phyloP scores from a whole-genome alignment of 2,888 invertebrate species.

The Macaria notata region DNA sequence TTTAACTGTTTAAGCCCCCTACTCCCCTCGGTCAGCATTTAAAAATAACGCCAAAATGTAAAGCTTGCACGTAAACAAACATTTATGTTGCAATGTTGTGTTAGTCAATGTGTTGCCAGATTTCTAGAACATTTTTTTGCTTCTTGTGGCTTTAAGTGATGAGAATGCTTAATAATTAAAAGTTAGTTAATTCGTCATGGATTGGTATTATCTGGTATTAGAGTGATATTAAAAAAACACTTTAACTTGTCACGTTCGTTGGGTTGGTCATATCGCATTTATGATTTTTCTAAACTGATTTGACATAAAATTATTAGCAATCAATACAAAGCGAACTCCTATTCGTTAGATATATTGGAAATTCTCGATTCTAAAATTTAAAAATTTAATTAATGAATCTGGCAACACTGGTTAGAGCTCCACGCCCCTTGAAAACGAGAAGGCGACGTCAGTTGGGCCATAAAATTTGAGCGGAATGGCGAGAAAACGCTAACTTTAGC shows the following conservation, averaged over 20 bases:
- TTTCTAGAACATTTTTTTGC: background rate
- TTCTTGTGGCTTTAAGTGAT: too few species aligned
- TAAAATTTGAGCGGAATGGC: slow-evolving; percentile 50
- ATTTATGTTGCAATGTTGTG: slow-evolving; percentile 27
- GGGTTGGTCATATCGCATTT: too few species aligned
- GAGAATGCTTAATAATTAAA: too few species aligned
- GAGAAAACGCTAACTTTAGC: slow-evolving; percentile 37
- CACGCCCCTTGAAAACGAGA: slow-evolving; percentile 1
- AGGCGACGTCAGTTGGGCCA: slow-evolving; percentile 26
- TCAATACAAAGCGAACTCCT: too few species aligned
- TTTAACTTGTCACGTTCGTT: too few species aligned
- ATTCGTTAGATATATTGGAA: too few species aligned
- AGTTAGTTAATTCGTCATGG: too few species aligned
- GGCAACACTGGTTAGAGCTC: slow-evolving; percentile 14
- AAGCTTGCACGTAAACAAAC: slow-evolving; percentile 31
- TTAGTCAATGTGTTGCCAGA: slow-evolving; percentile 18
- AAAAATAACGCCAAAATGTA: slow-evolving; percentile 35
- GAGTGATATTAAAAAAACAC: too few species aligned
- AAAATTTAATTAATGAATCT: background rate
- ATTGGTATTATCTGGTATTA: too few species aligned
- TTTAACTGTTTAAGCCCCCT: slow-evolving; percentile 14
- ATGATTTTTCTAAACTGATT: too few species aligned
- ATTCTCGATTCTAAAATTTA: too few species aligned
- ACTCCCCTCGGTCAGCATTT: slow-evolving; percentile 25
- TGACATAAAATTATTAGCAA: too few species aligned